These are phyloP conservation scores for Paelopatides confundens DNA, from an alignment of 53 echinoderm and acorn worm genomes.

Conservation along the genomic window DNA sequence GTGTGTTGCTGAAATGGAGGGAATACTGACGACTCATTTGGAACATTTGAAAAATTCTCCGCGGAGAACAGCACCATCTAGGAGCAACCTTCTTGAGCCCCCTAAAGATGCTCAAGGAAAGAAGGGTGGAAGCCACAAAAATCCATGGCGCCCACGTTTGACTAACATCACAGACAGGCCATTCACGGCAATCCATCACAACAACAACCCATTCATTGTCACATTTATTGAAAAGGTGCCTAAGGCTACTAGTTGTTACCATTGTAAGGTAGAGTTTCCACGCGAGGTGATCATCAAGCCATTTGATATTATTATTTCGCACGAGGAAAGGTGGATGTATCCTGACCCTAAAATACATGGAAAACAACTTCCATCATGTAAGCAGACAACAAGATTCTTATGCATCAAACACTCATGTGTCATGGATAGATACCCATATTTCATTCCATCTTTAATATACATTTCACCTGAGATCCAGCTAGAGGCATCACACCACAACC, in stretches of 20 bases:
- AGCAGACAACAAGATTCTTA: neutral
- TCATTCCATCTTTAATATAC: no score
- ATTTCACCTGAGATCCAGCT: no score
- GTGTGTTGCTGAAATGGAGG: neutral
- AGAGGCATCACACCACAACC: no score
- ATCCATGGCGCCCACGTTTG: neutral
- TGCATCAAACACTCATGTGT: neutral
- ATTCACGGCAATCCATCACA: slow-evolving; percentile 18
- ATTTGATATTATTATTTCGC: neutral
- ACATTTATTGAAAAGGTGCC: neutral
- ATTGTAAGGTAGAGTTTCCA: slow-evolving; percentile 29
- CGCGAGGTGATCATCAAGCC: neutral
- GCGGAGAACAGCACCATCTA: neutral
- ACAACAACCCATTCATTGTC: neutral
- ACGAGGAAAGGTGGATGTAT: neutral
- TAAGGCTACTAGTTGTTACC: neutral
- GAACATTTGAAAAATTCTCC: neutral
- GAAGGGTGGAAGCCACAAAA: slow-evolving; percentile 27
- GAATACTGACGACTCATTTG: neutral
- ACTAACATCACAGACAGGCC: neutral
- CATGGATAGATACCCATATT: neutral
- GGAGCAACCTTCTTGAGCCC: neutral
- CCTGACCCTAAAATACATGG: neutral
- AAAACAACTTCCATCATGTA: neutral
- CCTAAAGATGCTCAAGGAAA: neutral